Conservation (phyloP, 2,113 vertebrate species). For the Himantopus leucocephalus region DNA sequence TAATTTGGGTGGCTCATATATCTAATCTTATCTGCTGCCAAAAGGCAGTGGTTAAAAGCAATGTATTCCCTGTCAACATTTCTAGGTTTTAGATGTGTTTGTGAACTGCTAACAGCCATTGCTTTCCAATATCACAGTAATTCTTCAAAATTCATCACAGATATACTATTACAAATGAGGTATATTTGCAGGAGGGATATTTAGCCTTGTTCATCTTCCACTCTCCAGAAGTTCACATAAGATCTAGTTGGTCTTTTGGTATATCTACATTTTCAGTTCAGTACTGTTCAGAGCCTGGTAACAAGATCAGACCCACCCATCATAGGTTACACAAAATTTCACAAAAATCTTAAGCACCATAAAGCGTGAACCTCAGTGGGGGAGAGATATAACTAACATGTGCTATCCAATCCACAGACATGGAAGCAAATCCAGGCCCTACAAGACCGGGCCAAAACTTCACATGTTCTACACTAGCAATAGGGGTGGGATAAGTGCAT, state of each 20-base stretch:
- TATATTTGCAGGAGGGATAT: background rate
- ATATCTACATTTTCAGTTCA: background rate
- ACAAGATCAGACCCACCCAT: background rate
- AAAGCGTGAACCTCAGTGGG: background rate
- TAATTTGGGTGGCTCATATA: slow-evolving; percentile 25
- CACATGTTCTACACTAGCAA: background rate
- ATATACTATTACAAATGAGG: background rate
- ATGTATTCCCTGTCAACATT: background rate
- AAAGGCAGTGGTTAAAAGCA: background rate
- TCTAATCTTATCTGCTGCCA: slow-evolving; percentile 15
- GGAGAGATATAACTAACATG: background rate
- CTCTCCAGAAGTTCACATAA: background rate
- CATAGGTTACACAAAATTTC: background rate
- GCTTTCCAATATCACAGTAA: background rate
- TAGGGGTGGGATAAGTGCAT: background rate
- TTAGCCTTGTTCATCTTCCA: background rate
- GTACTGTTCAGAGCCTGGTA: background rate
- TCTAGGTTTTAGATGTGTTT: slow-evolving; percentile 6
- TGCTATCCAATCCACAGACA: background rate
- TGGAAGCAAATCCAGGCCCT: background rate
- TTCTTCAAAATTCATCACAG: slow-evolving; percentile 3
- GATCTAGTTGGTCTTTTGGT: background rate
- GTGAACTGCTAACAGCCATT: background rate
- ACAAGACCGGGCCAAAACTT: background rate
- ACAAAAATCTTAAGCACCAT: background rate